Evolutionary conservation across 1,140 invertebrate genomes (phyloP).

Genomic region (Ceratitis capitata): DNA sequence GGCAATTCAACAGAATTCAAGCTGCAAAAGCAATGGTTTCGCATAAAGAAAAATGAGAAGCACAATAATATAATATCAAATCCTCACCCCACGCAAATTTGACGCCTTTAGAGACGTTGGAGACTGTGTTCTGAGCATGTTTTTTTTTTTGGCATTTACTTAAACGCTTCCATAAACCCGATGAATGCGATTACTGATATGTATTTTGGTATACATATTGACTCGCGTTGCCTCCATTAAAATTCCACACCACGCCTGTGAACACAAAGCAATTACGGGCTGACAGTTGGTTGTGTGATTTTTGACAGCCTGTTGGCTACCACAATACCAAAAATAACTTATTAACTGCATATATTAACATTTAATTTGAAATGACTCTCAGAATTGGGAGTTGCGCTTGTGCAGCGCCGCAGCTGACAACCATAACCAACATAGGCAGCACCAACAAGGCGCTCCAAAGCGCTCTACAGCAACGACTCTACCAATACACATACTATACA

Average conservation of each 20-base stretch:
- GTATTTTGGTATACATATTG: neutral
- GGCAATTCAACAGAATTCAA: neutral
- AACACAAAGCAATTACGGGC: constrained; percentile 54
- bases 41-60: neutral
- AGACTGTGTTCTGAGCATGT: neutral
- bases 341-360: constrained; percentile 64
- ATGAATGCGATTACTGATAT: neutral
- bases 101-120: neutral
- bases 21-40: neutral
- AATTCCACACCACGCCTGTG: constrained; percentile 58
- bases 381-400: constrained; percentile 18
- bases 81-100: neutral
- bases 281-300: constrained; percentile 58
- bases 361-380: constrained; percentile 54
- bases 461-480: too few species aligned
- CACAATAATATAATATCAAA: neutral
- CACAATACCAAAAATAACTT: constrained; percentile 60
- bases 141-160: too few species aligned
- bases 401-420: neutral
- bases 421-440: neutral
- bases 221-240: constrained; percentile 49
- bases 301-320: constrained; percentile 64
- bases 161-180: too few species aligned
- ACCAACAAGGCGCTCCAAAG: neutral
- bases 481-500: neutral